Conservation (phyloP, 2,797 vertebrate genomes). For the Lacerta viridis region DNA sequence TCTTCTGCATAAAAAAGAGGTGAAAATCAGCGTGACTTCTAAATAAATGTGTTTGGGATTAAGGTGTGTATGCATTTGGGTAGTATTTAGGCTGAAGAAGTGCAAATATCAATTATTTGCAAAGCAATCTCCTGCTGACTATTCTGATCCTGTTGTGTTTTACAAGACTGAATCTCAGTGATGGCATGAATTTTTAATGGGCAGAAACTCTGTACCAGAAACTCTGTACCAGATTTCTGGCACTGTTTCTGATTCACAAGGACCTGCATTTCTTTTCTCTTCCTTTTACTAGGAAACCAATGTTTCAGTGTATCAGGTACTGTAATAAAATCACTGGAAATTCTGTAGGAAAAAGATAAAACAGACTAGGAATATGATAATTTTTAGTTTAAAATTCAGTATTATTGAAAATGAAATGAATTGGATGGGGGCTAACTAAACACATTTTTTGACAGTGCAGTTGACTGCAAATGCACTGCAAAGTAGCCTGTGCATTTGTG, state of each 20-base stretch:
- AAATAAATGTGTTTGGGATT: constrained; percentile 3
- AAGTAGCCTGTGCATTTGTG: neutral
- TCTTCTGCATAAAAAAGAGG: neutral
- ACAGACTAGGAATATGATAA: neutral
- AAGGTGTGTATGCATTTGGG: neutral
- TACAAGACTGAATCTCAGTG: constrained; percentile 15
- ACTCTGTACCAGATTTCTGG: neutral
- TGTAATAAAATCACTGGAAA: neutral
- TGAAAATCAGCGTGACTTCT: neutral
- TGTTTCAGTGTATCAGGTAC: neutral
- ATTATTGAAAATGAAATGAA: constrained; percentile 6
- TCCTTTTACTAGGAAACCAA: neutral
- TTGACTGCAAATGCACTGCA: neutral
- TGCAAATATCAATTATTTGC: neutral
- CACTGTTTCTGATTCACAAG: neutral
- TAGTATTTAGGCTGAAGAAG: neutral
- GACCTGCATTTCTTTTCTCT: neutral
- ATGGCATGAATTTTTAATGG: constrained; percentile 1
- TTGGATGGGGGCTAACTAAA: neutral
- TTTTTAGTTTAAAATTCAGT: neutral
- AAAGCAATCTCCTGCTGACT: neutral
- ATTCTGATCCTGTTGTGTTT: neutral
- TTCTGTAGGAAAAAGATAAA: neutral
- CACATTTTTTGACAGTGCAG: neutral
- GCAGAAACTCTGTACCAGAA: neutral